These are phyloP conservation scores for Copidosoma floridanum DNA, from an alignment of 1,140 invertebrate species.

Conservation along the genomic window DNA sequence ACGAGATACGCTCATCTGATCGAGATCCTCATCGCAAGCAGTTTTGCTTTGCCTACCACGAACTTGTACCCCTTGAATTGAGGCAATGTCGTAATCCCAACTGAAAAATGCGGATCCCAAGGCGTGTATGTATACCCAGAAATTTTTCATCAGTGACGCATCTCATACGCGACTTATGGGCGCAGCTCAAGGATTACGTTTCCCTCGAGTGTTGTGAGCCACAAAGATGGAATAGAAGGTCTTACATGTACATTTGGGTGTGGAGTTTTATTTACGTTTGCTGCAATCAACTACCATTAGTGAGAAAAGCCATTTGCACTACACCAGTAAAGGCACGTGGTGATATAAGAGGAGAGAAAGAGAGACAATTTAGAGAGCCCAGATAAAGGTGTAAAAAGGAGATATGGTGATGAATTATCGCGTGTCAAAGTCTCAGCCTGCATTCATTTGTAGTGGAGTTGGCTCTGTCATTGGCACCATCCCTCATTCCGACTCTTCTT, in stretches of 20 bases:
- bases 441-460: slow-evolving; percentile 48
- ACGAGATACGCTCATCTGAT: no score
- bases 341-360: not conserved
- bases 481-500: slow-evolving; percentile 39
- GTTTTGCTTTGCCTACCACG: no score
- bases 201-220: not conserved
- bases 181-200: slow-evolving; percentile 3
- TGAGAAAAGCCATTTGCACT: no score
- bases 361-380: not conserved
- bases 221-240: no score
- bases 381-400: not conserved
- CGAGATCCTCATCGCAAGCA: no score
- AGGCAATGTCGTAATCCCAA: no score
- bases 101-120: no score
- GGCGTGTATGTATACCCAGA: no score
- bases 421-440: slow-evolving; percentile 45
- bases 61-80: no score
- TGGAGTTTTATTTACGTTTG: slow-evolving; percentile 48
- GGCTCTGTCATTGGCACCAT: slow-evolving; percentile 49
- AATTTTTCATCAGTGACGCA: no score
- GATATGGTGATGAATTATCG: slow-evolving; percentile 46
- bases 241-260: no score
- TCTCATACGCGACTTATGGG: no score
- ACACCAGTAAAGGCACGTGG: slow-evolving; percentile 54
- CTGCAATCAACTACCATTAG: slow-evolving; percentile 39